phyloP scores from a whole-genome alignment of 2,888 invertebrate species.

The Phlogophora meticulosa region DNA sequence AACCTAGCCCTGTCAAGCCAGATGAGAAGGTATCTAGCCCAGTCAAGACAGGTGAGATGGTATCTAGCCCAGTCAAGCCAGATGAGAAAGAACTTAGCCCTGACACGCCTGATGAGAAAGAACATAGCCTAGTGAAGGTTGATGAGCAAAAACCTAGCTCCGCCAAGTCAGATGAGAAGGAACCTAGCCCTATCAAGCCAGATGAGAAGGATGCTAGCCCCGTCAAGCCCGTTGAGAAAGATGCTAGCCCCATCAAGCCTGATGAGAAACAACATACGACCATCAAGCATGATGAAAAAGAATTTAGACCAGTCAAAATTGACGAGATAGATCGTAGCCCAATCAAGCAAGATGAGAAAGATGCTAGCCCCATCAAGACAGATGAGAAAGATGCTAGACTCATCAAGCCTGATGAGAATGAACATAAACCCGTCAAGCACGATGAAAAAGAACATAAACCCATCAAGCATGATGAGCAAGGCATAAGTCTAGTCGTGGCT shows the following conservation, averaged over 20 bases:
- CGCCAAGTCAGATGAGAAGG: neutral
- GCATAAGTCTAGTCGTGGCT: neutral
- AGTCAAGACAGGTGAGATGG: conserved; percentile 1
- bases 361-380: neutral
- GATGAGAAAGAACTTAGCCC: conserved; percentile 13
- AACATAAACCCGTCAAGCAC: too few relatives aligned
- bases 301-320: neutral
- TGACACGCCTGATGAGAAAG: conserved; percentile 5
- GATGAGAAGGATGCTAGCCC: conserved; percentile 23
- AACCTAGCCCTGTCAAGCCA: conserved; percentile 17
- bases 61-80: neutral
- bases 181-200: neutral
- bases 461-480: neutral
- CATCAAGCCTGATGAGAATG: neutral
- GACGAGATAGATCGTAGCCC: neutral
- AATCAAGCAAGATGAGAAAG: neutral
- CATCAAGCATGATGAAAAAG: neutral
- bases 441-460: neutral
- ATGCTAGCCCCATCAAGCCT: neutral
- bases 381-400: neutral
- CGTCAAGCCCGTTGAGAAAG: neutral
- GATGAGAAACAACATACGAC: neutral
- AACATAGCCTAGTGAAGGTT: conserved; percentile 2
- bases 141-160: conserved; percentile 29
- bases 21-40: conserved; percentile 24